A percentile compares a stretch with the other conserved stretches of the same genome.
phyloP scores from a whole-genome alignment of 2,113 vertebrate species.

The Arenaria interpres region DNA sequence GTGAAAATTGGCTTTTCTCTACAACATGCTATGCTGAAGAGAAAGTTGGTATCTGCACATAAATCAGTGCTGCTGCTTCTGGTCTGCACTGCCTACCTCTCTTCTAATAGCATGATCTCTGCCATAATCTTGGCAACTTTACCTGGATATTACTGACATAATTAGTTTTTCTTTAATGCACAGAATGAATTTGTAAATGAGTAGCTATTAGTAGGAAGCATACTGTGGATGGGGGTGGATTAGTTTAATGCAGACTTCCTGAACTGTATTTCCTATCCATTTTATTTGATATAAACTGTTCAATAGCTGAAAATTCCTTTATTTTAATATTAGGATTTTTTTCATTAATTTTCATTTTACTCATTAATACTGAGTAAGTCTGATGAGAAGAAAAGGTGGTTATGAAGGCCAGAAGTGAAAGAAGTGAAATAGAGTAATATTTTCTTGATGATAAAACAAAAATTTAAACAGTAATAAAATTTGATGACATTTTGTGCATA shows the following conservation, averaged over 20 bases:
- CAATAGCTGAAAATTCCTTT: not conserved
- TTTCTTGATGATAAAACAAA: not conserved
- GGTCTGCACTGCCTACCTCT: not conserved
- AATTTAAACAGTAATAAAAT: constrained; percentile 10
- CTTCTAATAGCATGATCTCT: not conserved
- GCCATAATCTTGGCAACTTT: not conserved
- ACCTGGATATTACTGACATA: not conserved
- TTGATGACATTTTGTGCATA: not conserved
- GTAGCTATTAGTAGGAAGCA: not conserved
- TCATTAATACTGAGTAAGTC: not conserved
- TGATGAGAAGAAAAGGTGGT: not conserved
- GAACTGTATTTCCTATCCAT: not conserved
- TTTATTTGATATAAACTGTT: not conserved
- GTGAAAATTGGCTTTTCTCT: not conserved
- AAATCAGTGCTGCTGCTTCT: not conserved
- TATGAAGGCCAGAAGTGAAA: not conserved
- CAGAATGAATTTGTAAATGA: not conserved
- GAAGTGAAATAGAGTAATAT: not conserved
- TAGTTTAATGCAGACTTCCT: not conserved
- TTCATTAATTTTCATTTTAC: no score
- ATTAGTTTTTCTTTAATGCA: constrained; percentile 14
- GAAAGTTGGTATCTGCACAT: not conserved
- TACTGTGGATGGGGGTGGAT: not conserved
- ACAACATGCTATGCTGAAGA: not conserved
- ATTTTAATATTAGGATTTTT: constrained; percentile 18